Evolutionary conservation across 2,888 invertebrate species (phyloP).

Genomic region (Tiliacea aurago): DNA sequence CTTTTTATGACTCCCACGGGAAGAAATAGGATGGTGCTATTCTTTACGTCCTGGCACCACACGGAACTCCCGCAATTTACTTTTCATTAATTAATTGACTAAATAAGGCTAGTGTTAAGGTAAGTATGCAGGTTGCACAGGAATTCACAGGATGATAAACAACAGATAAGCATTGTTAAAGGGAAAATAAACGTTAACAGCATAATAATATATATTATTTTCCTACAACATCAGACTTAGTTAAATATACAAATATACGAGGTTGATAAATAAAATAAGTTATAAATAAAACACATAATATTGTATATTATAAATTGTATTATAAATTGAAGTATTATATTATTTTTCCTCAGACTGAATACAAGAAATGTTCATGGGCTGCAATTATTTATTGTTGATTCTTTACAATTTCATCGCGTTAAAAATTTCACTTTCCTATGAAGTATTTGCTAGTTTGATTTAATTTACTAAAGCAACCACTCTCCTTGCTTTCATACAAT

Average conservation of each 20-base stretch:
- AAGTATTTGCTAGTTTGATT: conserved; percentile 3
- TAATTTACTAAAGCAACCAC: too few species aligned
- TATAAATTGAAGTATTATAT: too few species aligned
- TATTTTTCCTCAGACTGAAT: too few species aligned
- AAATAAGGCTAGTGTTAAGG: not conserved
- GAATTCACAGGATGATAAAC: conserved; percentile 1
- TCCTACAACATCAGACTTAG: not conserved
- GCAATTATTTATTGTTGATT: conserved; percentile 15
- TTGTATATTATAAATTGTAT: too few species aligned
- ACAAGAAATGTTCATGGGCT: conserved; percentile 6
- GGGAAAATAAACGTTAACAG: conserved; percentile 1
- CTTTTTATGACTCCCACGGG: too few species aligned
- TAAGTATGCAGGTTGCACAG: not conserved
- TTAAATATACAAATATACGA: conserved; percentile 18
- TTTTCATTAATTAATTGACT: not conserved
- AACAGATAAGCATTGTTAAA: not conserved
- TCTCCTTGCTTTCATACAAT: too few species aligned
- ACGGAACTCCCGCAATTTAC: too few species aligned
- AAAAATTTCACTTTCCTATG: conserved; percentile 8
- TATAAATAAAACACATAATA: conserved; percentile 26
- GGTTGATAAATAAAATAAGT: conserved; percentile 24
- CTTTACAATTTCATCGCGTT: not conserved
- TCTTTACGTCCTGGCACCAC: too few species aligned
- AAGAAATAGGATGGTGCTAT: too few species aligned
- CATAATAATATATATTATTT: too few species aligned